phyloP scores from a whole-genome alignment of 2,888 invertebrate species.

The Caenorhabditis imperialis region DNA sequence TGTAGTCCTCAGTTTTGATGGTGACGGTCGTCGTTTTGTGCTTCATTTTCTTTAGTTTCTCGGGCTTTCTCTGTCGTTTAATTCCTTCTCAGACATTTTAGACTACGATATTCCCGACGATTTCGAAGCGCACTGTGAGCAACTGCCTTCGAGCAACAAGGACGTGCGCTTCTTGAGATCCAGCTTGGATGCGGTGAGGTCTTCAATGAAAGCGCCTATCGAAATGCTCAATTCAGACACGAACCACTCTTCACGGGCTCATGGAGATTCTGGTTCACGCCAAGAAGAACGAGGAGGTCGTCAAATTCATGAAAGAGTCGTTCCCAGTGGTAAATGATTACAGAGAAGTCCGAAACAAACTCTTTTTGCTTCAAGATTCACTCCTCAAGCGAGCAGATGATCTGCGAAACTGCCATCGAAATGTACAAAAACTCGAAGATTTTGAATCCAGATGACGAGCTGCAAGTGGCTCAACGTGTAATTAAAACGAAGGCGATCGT shows the following conservation, averaged over 20 bases:
- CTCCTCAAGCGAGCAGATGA: background rate
- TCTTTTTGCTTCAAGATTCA: constrained; percentile 5
- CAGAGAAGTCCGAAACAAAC: background rate
- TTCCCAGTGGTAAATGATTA: too few species aligned
- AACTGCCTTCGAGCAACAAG: constrained; percentile 6
- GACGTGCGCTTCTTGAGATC: constrained; percentile 19
- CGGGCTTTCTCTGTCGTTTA: constrained; percentile 6
- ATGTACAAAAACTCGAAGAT: background rate
- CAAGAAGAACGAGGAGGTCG: too few species aligned
- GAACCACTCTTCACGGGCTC: too few species aligned
- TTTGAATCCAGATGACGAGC: background rate
- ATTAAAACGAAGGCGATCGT: background rate
- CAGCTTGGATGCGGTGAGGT: constrained; percentile 21
- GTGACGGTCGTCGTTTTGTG: background rate
- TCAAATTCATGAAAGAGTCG: too few species aligned
- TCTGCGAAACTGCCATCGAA: background rate
- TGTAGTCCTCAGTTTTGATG: background rate
- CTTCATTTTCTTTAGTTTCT: background rate
- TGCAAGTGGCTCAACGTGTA: background rate
- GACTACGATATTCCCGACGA: constrained; percentile 10
- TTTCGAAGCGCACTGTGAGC: constrained; percentile 2
- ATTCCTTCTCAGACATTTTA: constrained; percentile 2
- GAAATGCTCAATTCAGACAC: too few species aligned
- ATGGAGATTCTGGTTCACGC: too few species aligned
- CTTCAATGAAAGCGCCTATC: too few species aligned